A percentile compares a stretch with the other conserved stretches of the same genome.
These are phyloP conservation scores for Oncorhynchus tshawytscha DNA, from an alignment of 2,113 vertebrate species.

Conservation along the genomic window DNA sequence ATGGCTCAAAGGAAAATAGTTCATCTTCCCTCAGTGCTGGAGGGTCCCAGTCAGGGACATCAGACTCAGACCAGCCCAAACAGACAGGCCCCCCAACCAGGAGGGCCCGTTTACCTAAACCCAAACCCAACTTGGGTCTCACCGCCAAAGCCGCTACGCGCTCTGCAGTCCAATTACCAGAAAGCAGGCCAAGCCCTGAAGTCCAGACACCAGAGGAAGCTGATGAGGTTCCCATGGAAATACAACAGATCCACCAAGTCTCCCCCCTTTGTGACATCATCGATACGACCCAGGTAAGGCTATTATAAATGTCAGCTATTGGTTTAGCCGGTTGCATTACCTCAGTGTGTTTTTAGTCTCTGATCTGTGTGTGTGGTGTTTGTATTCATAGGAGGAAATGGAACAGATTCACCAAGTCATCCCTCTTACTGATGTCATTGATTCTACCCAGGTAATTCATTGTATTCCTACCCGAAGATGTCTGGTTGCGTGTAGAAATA, in stretches of 20 bases:
- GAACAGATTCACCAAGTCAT: no score
- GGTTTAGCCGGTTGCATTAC: no score
- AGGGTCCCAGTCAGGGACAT: neutral
- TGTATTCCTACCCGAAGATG: no score
- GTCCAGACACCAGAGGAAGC: neutral
- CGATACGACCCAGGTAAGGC: neutral
- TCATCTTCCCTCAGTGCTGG: constrained; percentile 18
- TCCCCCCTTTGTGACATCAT: no score
- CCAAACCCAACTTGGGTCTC: constrained; percentile 57
- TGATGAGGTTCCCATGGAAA: neutral
- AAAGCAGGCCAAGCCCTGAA: constrained; percentile 20
- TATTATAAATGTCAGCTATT: neutral
- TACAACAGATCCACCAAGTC: neutral
- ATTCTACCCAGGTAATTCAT: no score
- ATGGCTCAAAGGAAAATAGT: neutral
- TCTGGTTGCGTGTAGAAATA: no score
- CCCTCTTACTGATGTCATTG: no score
- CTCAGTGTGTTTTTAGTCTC: no score
- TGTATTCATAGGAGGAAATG: no score
- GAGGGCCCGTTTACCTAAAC: constrained; percentile 45
- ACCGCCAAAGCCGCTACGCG: constrained; percentile 1
- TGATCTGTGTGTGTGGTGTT: no score
- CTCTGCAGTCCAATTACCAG: neutral
- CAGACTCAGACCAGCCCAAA: neutral
- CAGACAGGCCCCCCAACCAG: constrained; percentile 24